Evolutionary conservation across 2,113 vertebrate species (phyloP), one percentile per base, ranked within the genome.

Genomic region (Cephalopholis sonnerati): DNA sequence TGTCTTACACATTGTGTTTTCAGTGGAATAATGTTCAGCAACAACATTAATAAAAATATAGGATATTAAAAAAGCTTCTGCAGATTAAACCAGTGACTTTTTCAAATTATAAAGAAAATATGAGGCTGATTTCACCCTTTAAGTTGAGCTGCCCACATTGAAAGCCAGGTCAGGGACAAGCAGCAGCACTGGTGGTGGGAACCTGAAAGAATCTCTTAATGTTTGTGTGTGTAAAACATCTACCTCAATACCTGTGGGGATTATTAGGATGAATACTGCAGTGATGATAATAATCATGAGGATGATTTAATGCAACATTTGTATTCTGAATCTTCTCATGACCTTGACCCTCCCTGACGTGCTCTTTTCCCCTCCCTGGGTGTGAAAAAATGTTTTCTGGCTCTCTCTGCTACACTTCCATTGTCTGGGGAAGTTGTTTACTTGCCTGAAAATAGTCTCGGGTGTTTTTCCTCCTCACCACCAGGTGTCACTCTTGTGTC

Each of bases 401-500:
- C 44, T 80, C 69, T 79, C 65, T 44, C 36, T 67, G 59, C 44
- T 25, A 62, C 71, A 59, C 25, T 51, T 85, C 36, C 70, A 87
- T 91, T 89, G 87, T 92, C 76, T 86, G 71, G 36, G 17, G 51
- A 91, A 55, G 85, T 93, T 91, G 92, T 91, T 93, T 90, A 86
- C 91, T 44, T 80, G 41, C 53, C 81, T 79, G 55, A 48, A 7
- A 53, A 50, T 20, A 11, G 3, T 11, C 9, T 10, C 7, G 41
- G 25, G 5, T 55, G 53, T 81, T 67, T 62, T 74, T 41, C 3
- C 1, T 25, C n/a, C 51, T 51, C 2, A 66, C 97, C 97, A 97
- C 94, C 92, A 27, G 93, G 95, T 96, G 97, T 95, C 97, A 94
- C 94, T 94, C 80, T 95, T 95, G 95, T 66, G 77, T 86, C 78